Base-by-base conservation (phyloP, 2,888 invertebrate genomes). In the Cylloceria caligata region DNA sequence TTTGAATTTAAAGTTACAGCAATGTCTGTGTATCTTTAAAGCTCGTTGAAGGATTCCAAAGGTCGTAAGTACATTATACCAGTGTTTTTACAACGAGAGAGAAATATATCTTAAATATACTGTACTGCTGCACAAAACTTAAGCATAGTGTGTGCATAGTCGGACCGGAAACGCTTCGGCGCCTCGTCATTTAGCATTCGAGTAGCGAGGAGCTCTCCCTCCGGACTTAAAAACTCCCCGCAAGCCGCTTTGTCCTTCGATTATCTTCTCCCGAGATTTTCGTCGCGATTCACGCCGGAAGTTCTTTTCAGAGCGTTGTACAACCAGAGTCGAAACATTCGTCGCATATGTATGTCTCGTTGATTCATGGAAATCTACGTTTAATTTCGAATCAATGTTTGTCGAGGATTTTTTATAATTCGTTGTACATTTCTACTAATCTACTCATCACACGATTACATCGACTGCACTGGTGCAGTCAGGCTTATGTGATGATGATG, bases 121-220 rank as follows among this genome's bases (percentile, higher is more conserved):
- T 4, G 45, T 42, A 2, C 3, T 42, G 9, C 62, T 39, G 21
- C 64, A 42, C 55, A 11, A 21, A 64, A 64, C 21, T 16, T 27
- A 42, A 42, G 36, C 19, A n/a, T 69, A 36, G 45, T 6, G 60
- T 19, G 42, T 19, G 72, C 30, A 21, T 60, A 21, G 60, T 21
- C 74, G 57, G 74, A 71, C 78, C 81, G 78, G 81, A 78, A 82
- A 74, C 77, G 81, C 64, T 69, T 49, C 74, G 49, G 36, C 74
- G 74, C 78, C 69, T 78, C 78, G 81, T 81, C 77, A 72, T 78
- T 82, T 78, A 69, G 49, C 74, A 82, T 82, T 82, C 81, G 77
- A 73, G 69, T 69, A 34, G 74, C 78, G 81, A 60, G 60, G 4
- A 21, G 60, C 45, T 60, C 60, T 60, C 57, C 42, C 57, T 34